Conservation (phyloP, 92 coral and sea anemone species). For the Siderastrea siderea region DNA sequence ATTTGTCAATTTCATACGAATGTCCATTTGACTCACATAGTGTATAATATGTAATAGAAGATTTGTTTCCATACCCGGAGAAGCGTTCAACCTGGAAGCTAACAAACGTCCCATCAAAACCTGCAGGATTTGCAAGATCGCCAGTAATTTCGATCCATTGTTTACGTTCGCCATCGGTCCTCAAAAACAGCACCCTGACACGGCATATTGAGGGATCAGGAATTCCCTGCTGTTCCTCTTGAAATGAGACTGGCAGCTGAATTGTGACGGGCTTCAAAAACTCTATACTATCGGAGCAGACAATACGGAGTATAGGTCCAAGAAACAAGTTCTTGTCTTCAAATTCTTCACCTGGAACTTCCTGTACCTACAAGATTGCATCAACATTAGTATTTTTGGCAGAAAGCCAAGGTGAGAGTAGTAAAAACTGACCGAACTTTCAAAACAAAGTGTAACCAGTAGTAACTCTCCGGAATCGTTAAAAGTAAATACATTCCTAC, state of each 20-base stretch:
- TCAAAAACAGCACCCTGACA: constrained; percentile 26
- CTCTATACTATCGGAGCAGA: neutral
- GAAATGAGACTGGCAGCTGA: constrained; percentile 23
- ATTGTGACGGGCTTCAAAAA: constrained; percentile 43
- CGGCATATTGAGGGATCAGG: constrained; percentile 18
- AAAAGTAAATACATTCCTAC: no score
- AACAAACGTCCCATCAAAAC: constrained; percentile 14
- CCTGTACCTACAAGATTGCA: constrained; percentile 18
- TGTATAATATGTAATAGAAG: no score
- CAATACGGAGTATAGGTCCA: constrained; percentile 38
- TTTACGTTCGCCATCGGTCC: constrained; percentile 11
- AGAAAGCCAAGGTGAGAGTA: neutral
- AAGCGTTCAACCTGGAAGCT: constrained; percentile 43
- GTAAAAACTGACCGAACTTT: neutral
- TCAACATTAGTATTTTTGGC: neutral
- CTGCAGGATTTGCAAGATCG: neutral
- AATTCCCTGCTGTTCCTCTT: neutral
- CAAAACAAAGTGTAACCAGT: neutral
- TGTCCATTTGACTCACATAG: no score
- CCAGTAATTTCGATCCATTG: constrained; percentile 39
- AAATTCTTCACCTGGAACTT: constrained; percentile 29
- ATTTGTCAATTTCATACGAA: neutral
- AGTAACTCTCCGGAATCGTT: no score
- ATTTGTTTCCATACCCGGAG: constrained; percentile 23
- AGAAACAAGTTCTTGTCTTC: neutral